Evolutionary conservation across 2,888 invertebrate genomes (phyloP).

Genomic region (Synanthedon formicaeformis): DNA sequence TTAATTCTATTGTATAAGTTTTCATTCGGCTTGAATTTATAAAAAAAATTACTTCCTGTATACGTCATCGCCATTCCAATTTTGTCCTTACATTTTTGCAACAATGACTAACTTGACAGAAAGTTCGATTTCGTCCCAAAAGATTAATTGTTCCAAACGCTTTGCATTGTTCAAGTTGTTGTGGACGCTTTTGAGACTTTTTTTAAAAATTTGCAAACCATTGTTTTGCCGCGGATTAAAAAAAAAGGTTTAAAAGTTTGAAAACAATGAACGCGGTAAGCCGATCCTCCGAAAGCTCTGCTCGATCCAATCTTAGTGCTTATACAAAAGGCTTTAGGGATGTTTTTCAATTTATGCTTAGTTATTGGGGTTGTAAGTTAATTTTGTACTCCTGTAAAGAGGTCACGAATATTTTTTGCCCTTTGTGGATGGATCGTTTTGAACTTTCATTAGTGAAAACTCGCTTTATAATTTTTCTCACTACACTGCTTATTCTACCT

Average conservation of each 20-base stretch:
- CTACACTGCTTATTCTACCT: slow-evolving; percentile 13
- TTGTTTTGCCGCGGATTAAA: slow-evolving; percentile 56
- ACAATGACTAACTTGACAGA: slow-evolving; percentile 2
- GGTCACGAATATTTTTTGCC: slow-evolving; percentile 50
- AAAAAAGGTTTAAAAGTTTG: slow-evolving; percentile 52
- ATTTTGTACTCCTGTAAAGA: slow-evolving; percentile 50
- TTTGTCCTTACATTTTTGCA: not conserved
- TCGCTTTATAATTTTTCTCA: slow-evolving; percentile 39
- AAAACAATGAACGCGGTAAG: slow-evolving; percentile 15
- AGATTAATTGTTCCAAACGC: slow-evolving; percentile 60
- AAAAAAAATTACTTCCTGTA: too few relatives aligned
- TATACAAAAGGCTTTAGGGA: slow-evolving; percentile 12
- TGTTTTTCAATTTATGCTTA: slow-evolving; percentile 8
- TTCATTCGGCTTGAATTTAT: too few relatives aligned
- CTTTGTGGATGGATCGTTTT: slow-evolving; percentile 59
- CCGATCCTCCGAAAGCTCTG: slow-evolving; percentile 3
- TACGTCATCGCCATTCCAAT: not conserved
- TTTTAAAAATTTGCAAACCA: slow-evolving; percentile 49
- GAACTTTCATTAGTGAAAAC: slow-evolving; percentile 67
- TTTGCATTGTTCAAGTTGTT: slow-evolving; percentile 47
- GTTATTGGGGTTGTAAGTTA: slow-evolving; percentile 13
- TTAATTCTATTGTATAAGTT: too few relatives aligned
- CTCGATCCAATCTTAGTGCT: slow-evolving; percentile 12
- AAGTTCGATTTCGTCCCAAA: slow-evolving; percentile 48
- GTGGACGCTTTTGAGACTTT: slow-evolving; percentile 51